These are phyloP conservation scores for Pimephales promelas DNA, from an alignment of 2,113 vertebrate species.

Conservation along the genomic window DNA sequence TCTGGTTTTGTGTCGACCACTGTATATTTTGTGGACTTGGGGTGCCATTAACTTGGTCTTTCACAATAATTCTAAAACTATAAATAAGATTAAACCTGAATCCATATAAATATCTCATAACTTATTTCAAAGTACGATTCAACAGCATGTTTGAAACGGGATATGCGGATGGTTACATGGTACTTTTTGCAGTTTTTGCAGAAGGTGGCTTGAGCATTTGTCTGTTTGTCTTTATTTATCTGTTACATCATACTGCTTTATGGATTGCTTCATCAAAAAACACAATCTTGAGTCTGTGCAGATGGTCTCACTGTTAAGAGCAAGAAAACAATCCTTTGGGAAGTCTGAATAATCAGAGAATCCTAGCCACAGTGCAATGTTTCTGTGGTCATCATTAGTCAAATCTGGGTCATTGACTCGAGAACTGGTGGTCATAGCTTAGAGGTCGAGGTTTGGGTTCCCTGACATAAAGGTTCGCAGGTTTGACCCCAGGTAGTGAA, in stretches of 20 bases:
- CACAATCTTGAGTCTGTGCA: neutral
- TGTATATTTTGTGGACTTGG: neutral
- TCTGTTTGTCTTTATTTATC: too few relatives aligned
- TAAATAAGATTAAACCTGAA: neutral
- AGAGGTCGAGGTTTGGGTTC: neutral
- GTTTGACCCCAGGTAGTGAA: neutral
- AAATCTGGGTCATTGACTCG: neutral
- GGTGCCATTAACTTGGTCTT: neutral
- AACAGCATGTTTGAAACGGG: neutral
- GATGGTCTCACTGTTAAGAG: neutral
- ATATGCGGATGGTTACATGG: neutral
- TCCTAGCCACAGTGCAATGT: neutral
- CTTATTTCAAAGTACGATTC: neutral
- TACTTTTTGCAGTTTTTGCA: neutral
- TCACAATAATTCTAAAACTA: neutral
- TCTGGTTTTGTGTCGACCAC: constrained; percentile 1
- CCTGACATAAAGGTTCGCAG: neutral
- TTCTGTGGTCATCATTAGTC: constrained; percentile 2
- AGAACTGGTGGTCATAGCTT: neutral
- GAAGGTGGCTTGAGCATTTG: neutral
- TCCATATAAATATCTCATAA: neutral
- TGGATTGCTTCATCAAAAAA: neutral
- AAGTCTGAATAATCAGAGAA: constrained; percentile 6
- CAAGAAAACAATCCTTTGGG: neutral
- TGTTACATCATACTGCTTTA: constrained; percentile 5